Conservation (phyloP, 2,888 invertebrate genomes). For the Serripes groenlandicus region DNA sequence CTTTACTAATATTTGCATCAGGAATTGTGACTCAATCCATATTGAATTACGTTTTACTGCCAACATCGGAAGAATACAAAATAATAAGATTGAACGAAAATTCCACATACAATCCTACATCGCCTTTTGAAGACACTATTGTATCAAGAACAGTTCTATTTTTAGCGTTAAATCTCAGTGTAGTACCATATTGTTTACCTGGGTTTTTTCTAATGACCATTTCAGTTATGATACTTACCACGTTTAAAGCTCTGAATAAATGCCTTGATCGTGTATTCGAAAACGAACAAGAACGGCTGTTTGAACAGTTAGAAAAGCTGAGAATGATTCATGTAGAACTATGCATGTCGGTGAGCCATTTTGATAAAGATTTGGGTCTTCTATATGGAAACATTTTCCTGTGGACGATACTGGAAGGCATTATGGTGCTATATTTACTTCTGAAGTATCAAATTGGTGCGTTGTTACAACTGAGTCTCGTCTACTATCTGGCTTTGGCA, state of each 20-base stretch:
- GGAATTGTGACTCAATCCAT: background rate
- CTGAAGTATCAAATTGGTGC: background rate
- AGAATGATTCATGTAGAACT: slow-evolving; percentile 1
- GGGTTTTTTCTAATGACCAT: slow-evolving; percentile 8
- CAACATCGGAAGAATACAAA: background rate
- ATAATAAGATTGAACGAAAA: background rate
- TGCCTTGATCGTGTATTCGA: background rate
- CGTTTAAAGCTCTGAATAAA: slow-evolving; percentile 9
- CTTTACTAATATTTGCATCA: background rate
- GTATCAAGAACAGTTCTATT: background rate
- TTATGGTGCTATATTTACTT: background rate
- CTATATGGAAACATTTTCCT: slow-evolving; percentile 10
- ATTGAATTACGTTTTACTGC: background rate
- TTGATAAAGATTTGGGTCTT: slow-evolving; percentile 9
- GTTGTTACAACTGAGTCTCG: background rate
- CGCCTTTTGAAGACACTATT: background rate
- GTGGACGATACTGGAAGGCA: background rate
- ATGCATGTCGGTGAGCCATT: background rate
- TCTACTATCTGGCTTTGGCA: background rate
- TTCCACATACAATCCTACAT: background rate
- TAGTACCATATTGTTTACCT: background rate
- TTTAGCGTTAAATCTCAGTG: background rate
- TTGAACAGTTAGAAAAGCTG: background rate
- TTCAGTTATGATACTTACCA: background rate
- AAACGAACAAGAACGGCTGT: background rate